A percentile compares a stretch with the other conserved stretches of the same genome.
These are phyloP conservation scores for Myotis findleyi DNA, from an alignment of 2,797 vertebrate genomes.

Conservation along the genomic window DNA sequence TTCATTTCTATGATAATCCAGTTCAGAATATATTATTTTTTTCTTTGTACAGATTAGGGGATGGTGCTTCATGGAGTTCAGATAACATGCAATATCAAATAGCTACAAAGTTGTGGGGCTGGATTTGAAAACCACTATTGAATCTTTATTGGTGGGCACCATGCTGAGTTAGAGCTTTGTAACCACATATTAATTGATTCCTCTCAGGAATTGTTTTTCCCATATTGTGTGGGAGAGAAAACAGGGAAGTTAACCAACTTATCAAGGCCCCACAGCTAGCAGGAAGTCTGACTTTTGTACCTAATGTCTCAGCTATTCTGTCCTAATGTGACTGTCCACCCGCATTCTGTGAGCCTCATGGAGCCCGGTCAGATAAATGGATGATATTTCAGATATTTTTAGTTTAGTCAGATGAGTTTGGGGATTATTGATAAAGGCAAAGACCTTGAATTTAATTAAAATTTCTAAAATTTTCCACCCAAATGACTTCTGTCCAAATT, in stretches of 20 bases:
- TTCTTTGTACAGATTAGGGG: neutral
- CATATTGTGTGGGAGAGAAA: neutral
- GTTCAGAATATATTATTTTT: neutral
- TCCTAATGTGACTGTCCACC: neutral
- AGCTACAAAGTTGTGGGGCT: neutral
- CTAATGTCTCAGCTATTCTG: neutral
- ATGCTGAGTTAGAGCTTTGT: neutral
- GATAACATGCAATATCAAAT: neutral
- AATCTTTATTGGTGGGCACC: neutral
- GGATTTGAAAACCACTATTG: neutral
- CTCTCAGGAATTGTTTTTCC: neutral
- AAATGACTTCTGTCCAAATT: neutral
- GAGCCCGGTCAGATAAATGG: neutral
- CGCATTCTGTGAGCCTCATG: too few relatives aligned
- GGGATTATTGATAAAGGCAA: neutral
- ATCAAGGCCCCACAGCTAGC: neutral
- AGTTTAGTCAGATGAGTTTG: neutral
- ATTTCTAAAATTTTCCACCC: neutral
- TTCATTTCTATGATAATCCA: neutral
- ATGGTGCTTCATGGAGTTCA: neutral
- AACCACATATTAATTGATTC: neutral
- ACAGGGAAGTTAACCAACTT: neutral
- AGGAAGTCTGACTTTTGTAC: neutral
- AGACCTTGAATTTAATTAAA: neutral
- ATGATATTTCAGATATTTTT: neutral